phyloP scores from a whole-genome alignment of 2,797 vertebrate species.

The Poeciliopsis gracilis region DNA sequence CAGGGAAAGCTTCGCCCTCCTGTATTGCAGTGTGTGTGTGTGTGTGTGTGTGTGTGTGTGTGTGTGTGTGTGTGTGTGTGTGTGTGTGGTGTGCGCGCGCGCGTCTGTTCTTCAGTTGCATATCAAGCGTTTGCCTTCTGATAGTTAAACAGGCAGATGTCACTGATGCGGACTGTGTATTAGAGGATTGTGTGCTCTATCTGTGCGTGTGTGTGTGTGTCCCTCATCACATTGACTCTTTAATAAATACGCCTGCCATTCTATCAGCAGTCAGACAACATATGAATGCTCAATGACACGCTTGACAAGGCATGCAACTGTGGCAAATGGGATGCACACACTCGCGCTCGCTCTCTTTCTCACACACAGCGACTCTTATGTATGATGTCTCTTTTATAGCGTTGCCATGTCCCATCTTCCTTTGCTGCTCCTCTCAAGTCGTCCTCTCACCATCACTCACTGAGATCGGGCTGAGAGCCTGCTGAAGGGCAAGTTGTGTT shows the following conservation, averaged over 20 bases:
- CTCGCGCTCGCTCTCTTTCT: constrained; percentile 10
- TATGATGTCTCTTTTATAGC: constrained; percentile 61
- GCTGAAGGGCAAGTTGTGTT: constrained; percentile 22
- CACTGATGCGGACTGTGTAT: constrained; percentile 65
- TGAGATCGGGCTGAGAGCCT: constrained; percentile 44
- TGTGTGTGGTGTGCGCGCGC: constrained; percentile 21
- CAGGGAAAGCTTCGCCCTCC: constrained; percentile 55
- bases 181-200: constrained; percentile 42
- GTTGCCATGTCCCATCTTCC: constrained; percentile 48
- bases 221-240: constrained; percentile 73
- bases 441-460: constrained; percentile 37
- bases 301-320: constrained; percentile 75
- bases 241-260: constrained; percentile 76
- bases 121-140: constrained; percentile 72
- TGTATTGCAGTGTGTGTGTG: constrained; percentile 42
- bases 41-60: constrained; percentile 11
- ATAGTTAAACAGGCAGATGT: constrained; percentile 76
- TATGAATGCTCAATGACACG: constrained; percentile 76
- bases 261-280: constrained; percentile 72
- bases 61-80: constrained; percentile 34
- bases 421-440: constrained; percentile 31
- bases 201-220: constrained; percentile 21
- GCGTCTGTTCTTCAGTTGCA: constrained; percentile 47
- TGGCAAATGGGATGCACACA: constrained; percentile 44
- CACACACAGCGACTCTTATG: constrained; percentile 18